These are phyloP conservation scores for Eidolon helvum DNA, from an alignment of 2,113 vertebrate species.

Conservation along the genomic window DNA sequence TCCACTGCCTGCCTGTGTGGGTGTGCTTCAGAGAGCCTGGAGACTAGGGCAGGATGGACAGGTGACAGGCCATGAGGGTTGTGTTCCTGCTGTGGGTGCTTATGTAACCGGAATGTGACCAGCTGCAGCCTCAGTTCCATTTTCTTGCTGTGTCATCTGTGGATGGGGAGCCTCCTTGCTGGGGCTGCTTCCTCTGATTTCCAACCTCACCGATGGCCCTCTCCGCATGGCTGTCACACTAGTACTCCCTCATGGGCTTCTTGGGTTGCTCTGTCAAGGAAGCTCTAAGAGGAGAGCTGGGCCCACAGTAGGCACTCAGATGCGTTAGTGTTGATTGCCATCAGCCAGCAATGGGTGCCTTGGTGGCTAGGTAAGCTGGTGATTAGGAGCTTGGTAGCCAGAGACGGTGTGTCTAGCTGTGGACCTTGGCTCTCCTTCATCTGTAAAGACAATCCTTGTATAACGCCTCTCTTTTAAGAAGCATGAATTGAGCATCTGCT, in stretches of 20 bases:
- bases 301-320: background rate
- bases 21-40: background rate
- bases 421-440: background rate
- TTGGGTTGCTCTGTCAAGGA: background rate
- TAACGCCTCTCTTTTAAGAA: background rate
- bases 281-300: background rate
- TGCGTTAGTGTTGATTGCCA: too few species aligned
- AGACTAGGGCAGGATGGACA: background rate
- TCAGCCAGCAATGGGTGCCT: background rate
- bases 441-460: background rate
- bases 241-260: background rate
- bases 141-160: background rate
- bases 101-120: rapidly evolving
- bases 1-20: background rate
- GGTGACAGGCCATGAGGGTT: background rate
- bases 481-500: background rate
- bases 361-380: background rate
- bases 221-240: background rate
- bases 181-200: background rate
- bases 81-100: background rate
- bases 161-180: too few species aligned
- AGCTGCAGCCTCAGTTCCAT: background rate
- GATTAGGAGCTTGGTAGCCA: background rate
- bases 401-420: background rate
- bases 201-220: background rate